Conservation (phyloP, 2,113 vertebrate species). For the Ophthalmolycus amberensis region DNA sequence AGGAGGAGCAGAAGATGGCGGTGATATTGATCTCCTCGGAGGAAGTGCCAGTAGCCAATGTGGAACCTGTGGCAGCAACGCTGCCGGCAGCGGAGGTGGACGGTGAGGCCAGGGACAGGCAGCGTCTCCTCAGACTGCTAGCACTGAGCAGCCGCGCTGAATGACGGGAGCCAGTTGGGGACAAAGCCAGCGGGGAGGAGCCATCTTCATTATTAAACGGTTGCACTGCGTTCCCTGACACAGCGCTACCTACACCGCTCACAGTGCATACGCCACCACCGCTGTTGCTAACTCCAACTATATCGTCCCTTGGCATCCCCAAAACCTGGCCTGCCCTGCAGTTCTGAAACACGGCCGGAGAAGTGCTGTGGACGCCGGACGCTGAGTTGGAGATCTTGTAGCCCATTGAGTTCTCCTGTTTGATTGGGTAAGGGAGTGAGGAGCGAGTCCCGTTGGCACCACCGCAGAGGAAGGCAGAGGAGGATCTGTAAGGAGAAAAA, state of each 20-base stretch:
- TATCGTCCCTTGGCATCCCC: slow-evolving; percentile 62
- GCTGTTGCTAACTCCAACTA: slow-evolving; percentile 54
- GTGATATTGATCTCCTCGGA: slow-evolving; percentile 87
- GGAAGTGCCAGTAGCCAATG: slow-evolving; percentile 71
- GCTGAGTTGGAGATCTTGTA: slow-evolving; percentile 80
- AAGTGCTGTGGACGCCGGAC: slow-evolving; percentile 69
- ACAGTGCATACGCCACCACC: slow-evolving; percentile 37
- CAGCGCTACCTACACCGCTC: slow-evolving; percentile 76
- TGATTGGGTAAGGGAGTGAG: slow-evolving; percentile 86
- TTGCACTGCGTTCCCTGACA: slow-evolving; percentile 86
- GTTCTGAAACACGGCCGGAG: slow-evolving; percentile 76
- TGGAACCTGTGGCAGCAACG: slow-evolving; percentile 66
- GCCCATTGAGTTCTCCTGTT: slow-evolving; percentile 89
- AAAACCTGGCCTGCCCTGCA: slow-evolving; percentile 69
- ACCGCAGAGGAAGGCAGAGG: slow-evolving; percentile 69
- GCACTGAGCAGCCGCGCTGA: slow-evolving; percentile 87
- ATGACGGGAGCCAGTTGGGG: slow-evolving; percentile 85
- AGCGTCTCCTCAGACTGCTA: slow-evolving; percentile 87
- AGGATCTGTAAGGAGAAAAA: slow-evolving; percentile 67
- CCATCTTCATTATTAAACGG: slow-evolving; percentile 92
- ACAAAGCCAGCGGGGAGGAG: slow-evolving; percentile 88
- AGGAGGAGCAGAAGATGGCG: slow-evolving; percentile 89
- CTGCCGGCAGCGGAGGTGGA: slow-evolving; percentile 55
- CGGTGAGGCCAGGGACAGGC: slow-evolving; percentile 85
- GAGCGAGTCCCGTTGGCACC: slow-evolving; percentile 49